A percentile compares a stretch with the other conserved stretches of the same genome.
Evolutionary conservation across 2,797 vertebrate species (phyloP).

Genomic region (Tenualosa ilisha): DNA sequence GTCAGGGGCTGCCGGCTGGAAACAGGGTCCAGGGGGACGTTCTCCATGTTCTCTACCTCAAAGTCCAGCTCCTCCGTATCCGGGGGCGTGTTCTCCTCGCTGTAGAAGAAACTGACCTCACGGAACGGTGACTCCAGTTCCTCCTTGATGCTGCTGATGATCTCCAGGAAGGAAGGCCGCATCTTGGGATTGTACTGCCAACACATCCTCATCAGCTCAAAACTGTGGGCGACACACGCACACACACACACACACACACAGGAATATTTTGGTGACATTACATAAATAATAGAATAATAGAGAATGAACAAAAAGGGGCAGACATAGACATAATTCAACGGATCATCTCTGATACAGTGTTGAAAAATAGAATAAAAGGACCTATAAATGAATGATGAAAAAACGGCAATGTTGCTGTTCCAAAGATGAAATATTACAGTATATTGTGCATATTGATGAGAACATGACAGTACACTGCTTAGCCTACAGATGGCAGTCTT

Average conservation of each 20-base stretch:
- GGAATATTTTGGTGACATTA: background rate
- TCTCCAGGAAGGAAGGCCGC: conserved; percentile 95
- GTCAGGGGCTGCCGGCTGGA: conserved; percentile 80
- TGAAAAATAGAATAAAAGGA: too few species aligned
- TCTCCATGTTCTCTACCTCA: conserved; percentile 96
- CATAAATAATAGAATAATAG: background rate
- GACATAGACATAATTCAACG: background rate
- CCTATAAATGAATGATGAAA: background rate
- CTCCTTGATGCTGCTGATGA: conserved; percentile 93
- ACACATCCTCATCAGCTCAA: conserved; percentile 98
- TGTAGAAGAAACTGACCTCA: conserved; percentile 98
- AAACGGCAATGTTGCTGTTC: background rate
- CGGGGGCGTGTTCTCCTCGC: conserved; percentile 96
- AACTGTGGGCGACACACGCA: conserved; percentile 71
- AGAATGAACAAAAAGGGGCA: background rate
- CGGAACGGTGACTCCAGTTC: conserved; percentile 90
- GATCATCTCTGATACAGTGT: too few species aligned
- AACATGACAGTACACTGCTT: background rate
- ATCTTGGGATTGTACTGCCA: conserved; percentile 99
- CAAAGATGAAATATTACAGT: background rate
- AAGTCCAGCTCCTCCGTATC: conserved; percentile 94
- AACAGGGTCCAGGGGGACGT: conserved; percentile 92
- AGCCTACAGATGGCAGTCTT: conserved; percentile 71
- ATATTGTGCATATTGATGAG: background rate
- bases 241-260: background rate